Conservation (phyloP, 1,140 invertebrate genomes). For the Pinna nobilis region DNA sequence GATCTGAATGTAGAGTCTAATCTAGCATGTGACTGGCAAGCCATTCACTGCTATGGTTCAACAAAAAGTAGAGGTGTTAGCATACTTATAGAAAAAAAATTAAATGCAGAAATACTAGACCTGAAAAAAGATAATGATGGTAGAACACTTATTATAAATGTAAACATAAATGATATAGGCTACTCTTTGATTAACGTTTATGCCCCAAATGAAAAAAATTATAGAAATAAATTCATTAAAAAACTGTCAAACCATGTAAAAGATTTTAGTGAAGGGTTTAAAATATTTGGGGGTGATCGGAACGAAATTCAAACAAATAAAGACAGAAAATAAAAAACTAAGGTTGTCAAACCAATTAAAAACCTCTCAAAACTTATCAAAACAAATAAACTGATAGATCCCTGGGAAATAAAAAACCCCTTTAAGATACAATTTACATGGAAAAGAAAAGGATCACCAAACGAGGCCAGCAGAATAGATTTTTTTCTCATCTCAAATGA, state of each 20-base stretch:
- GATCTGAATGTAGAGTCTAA: background rate
- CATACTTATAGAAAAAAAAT: background rate
- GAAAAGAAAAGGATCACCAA: background rate
- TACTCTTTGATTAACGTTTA: background rate
- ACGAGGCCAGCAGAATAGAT: background rate
- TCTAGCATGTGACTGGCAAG: background rate
- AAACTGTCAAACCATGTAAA: background rate
- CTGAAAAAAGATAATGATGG: background rate
- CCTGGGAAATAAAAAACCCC: background rate
- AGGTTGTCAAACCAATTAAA: background rate
- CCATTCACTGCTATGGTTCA: background rate
- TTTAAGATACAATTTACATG: slow-evolving; percentile 1
- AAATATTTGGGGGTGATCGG: slow-evolving; percentile 1
- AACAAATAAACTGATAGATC: background rate
- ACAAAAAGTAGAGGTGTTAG: background rate
- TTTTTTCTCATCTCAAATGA: background rate
- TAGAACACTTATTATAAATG: background rate
- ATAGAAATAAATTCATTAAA: slow-evolving; percentile 18
- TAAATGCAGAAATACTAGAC: background rate
- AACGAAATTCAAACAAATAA: background rate
- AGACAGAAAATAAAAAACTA: slow-evolving; percentile 1
- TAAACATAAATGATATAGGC: background rate
- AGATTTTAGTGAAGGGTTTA: background rate
- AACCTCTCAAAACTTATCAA: slow-evolving; percentile 5
- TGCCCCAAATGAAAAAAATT: background rate